phyloP scores from a whole-genome alignment of 2,888 invertebrate genomes.

The Diploptera punctata region DNA sequence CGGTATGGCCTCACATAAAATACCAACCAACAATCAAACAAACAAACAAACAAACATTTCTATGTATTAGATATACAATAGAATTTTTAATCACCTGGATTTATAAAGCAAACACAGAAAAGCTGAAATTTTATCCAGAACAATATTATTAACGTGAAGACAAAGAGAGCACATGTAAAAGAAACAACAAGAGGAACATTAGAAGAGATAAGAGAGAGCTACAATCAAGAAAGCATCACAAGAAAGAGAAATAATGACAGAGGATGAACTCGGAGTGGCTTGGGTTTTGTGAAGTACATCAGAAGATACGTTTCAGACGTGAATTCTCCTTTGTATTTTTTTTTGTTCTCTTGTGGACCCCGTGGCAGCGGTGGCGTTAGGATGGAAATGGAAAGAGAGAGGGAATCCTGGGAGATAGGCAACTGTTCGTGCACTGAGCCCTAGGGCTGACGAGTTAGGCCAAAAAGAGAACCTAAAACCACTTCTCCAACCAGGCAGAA shows the following conservation, averaged over 20 bases:
- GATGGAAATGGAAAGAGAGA: neutral
- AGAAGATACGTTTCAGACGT: neutral
- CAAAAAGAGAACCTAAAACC: neutral
- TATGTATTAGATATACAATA: too few relatives aligned
- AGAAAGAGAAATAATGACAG: neutral
- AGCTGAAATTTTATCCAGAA: too few relatives aligned
- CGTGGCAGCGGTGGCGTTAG: neutral
- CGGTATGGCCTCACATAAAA: too few relatives aligned
- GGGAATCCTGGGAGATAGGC: neutral
- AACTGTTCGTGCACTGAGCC: slow-evolving; percentile 18
- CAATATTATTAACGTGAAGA: neutral
- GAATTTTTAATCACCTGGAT: too few relatives aligned
- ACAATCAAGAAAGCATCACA: neutral
- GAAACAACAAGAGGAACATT: neutral
- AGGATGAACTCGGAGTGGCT: neutral
- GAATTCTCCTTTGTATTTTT: neutral
- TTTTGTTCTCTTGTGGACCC: neutral
- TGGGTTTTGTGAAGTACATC: neutral
- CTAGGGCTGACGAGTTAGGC: neutral
- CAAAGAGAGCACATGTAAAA: neutral
- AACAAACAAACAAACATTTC: too few relatives aligned
- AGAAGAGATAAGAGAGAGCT: neutral
- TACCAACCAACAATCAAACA: too few relatives aligned
- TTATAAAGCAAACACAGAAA: too few relatives aligned
- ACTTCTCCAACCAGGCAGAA: neutral